Evolutionary conservation across 2,113 vertebrate species (phyloP).

Genomic region (Pelobates fuscus): DNA sequence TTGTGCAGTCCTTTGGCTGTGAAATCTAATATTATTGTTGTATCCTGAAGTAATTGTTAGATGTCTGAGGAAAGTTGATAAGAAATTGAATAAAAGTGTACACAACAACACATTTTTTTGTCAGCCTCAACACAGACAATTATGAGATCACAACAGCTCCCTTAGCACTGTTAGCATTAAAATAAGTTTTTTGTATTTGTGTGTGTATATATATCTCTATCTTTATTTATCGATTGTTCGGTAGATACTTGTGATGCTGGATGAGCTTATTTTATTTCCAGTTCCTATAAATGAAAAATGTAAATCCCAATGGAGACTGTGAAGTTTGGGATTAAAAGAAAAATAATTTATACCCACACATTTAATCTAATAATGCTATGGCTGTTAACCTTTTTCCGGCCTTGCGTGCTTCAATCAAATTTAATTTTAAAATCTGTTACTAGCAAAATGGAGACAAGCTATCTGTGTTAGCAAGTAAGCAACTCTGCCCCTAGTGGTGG

Average conservation of each 20-base stretch:
- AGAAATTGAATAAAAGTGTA: constrained; percentile 60
- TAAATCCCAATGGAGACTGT: too few species aligned
- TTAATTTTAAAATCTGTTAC: constrained; percentile 58
- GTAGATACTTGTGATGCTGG: constrained; percentile 59
- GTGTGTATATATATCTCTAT: not conserved
- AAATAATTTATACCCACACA: too few species aligned
- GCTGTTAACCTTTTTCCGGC: not conserved
- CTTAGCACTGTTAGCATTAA: constrained; percentile 55
- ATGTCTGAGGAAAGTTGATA: constrained; percentile 66
- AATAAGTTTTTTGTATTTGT: constrained; percentile 47
- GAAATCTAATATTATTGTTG: constrained; percentile 74
- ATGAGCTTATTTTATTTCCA: constrained; percentile 67
- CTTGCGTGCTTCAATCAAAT: constrained; percentile 23
- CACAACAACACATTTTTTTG: constrained; percentile 52
- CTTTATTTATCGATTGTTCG: constrained; percentile 51
- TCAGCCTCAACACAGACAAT: constrained; percentile 50
- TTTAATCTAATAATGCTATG: too few species aligned
- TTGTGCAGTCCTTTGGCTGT: constrained; percentile 63
- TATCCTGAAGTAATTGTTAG: constrained; percentile 66
- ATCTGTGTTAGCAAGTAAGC: constrained; percentile 56
- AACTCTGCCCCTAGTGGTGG: constrained; percentile 46
- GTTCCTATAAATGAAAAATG: constrained; percentile 23
- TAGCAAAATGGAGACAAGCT: constrained; percentile 56
- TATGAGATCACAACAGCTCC: constrained; percentile 40
- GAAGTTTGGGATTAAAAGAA: too few species aligned